Evolutionary conservation across 2,888 invertebrate species (phyloP).

Genomic region (Philereme transversata): DNA sequence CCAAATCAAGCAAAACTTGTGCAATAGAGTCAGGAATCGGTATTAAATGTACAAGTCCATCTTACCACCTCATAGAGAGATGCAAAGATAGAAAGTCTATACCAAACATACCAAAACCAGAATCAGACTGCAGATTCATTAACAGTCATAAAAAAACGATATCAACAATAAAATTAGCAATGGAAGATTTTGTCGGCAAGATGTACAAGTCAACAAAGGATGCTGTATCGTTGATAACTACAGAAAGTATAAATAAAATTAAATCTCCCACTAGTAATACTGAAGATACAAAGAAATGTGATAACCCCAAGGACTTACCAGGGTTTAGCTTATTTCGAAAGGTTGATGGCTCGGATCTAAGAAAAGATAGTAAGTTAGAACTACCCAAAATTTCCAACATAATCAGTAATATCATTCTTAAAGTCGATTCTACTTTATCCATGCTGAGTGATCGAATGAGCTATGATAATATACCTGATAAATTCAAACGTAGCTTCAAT

Average conservation of each 20-base stretch:
- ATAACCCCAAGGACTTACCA: conserved; percentile 28
- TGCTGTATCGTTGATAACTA: conserved; percentile 47
- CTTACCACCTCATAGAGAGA: conserved; percentile 16
- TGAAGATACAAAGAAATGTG: conserved; percentile 15
- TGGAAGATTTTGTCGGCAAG: conserved; percentile 55
- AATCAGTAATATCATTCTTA: conserved; percentile 35
- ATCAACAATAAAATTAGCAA: conserved; percentile 50
- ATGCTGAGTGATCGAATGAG: conserved; percentile 39
- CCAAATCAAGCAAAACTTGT: conserved; percentile 8
- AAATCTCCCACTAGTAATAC: conserved; percentile 35
- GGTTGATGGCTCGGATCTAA: conserved; percentile 13
- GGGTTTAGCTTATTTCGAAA: conserved; percentile 32
- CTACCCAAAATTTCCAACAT: conserved; percentile 18
- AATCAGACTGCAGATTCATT: conserved; percentile 22
- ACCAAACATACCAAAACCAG: conserved; percentile 3
- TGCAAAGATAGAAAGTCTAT: conserved; percentile 17
- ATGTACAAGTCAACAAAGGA: conserved; percentile 54
- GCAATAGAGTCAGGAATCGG: conserved; percentile 21
- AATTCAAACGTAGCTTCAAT: conserved; percentile 22
- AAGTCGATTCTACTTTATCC: conserved; percentile 47
- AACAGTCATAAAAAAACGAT: conserved; percentile 49
- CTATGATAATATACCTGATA: conserved; percentile 33
- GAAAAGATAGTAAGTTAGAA: conserved; percentile 7
- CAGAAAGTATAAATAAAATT: conserved; percentile 43
- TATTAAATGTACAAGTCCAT: conserved; percentile 9